Conservation (phyloP, 2,113 vertebrate species). For the Leuciscus idus region DNA sequence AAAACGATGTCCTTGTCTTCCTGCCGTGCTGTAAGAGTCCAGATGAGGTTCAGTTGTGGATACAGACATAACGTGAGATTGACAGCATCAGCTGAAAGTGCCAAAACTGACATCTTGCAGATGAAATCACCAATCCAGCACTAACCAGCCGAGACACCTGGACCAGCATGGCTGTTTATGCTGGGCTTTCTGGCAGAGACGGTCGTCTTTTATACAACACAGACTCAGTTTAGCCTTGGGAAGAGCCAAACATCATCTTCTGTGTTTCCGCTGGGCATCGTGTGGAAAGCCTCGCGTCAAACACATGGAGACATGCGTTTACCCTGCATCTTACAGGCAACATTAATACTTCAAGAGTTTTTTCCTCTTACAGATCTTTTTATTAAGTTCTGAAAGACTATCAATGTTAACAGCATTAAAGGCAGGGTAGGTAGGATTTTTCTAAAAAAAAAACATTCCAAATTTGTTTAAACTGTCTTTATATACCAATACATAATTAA, state of each 20-base stretch:
- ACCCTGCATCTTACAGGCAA: neutral
- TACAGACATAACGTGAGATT: neutral
- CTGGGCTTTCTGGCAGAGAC: neutral
- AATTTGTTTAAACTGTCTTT: too few species aligned
- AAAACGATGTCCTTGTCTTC: neutral
- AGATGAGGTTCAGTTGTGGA: neutral
- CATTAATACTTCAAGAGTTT: slow-evolving; percentile 4
- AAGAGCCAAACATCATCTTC: neutral
- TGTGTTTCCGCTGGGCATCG: neutral
- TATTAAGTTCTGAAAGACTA: slow-evolving; percentile 1
- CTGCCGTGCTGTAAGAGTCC: neutral
- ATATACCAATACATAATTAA: too few species aligned
- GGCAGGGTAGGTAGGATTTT: too few species aligned
- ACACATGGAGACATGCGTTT: neutral
- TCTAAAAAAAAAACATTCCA: too few species aligned
- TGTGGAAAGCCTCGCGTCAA: neutral
- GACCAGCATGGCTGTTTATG: neutral
- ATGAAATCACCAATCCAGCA: neutral
- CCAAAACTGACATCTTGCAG: neutral
- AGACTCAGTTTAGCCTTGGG: neutral
- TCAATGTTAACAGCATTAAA: neutral
- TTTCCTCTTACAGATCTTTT: neutral
- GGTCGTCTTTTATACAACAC: neutral
- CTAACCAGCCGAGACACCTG: neutral
- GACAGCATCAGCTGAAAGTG: neutral